These are phyloP conservation scores for Brachionus plicatilis DNA, from an alignment of 1,140 invertebrate genomes.

Conservation along the genomic window DNA sequence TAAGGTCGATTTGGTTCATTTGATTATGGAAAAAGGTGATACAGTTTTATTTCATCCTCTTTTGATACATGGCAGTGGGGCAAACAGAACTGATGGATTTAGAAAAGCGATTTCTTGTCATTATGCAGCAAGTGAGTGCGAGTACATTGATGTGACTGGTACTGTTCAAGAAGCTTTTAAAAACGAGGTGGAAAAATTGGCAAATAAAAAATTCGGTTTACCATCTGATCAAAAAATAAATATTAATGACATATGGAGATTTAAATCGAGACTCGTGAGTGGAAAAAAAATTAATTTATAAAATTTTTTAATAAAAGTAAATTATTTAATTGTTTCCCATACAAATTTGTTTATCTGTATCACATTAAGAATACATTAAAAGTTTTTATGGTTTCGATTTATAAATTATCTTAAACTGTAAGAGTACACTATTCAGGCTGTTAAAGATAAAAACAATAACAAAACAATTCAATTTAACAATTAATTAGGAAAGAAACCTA, in stretches of 20 bases:
- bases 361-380: no score
- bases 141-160: slow-evolving; percentile 68
- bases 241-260: background rate
- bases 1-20: slow-evolving; percentile 57
- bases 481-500: no score
- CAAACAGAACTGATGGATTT: slow-evolving; percentile 65
- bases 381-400: no score
- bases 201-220: slow-evolving; percentile 15
- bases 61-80: slow-evolving; percentile 76
- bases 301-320: background rate
- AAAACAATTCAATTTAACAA: no score
- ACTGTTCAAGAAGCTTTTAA: slow-evolving; percentile 68
- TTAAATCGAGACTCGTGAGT: background rate
- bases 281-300: slow-evolving; percentile 35
- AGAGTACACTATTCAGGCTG: no score
- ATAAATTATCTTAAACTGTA: no score
- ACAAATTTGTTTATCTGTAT: no score
- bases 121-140: slow-evolving; percentile 68
- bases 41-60: slow-evolving; percentile 85
- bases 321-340: no score
- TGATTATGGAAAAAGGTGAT: slow-evolving; percentile 77
- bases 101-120: slow-evolving; percentile 66
- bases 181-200: slow-evolving; percentile 61
- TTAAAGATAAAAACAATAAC: no score
- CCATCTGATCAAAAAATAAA: background rate